Percentiles rank a stretch among this genome's conserved stretches.
Conservation (phyloP, 2,888 invertebrate genomes). For the Eledona agricola region DNA sequence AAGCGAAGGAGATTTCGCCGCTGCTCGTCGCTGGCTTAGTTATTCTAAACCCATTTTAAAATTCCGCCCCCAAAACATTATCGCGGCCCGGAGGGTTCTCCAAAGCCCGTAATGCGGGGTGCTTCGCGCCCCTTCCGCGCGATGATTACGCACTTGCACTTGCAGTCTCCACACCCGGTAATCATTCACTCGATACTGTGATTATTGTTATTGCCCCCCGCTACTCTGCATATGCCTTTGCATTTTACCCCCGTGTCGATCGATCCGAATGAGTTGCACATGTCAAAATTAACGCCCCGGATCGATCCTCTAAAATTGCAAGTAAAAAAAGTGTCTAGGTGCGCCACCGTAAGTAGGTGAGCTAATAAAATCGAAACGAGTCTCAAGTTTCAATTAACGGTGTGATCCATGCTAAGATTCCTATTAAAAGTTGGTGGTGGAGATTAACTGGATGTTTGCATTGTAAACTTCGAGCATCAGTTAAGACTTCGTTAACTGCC, state of each 20-base stretch:
- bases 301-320: too few relatives aligned
- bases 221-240: constrained; percentile 22
- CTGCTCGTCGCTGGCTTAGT: constrained; percentile 17
- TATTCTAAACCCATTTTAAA: constrained; percentile 51
- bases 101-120: constrained; percentile 34
- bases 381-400: constrained; percentile 56
- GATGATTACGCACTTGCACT: constrained; percentile 47
- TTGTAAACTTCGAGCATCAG: constrained; percentile 28
- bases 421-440: constrained; percentile 53
- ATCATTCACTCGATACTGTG: constrained; percentile 47
- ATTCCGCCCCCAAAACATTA: constrained; percentile 53
- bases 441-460: constrained; percentile 52
- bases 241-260: constrained; percentile 4
- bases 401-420: constrained; percentile 54
- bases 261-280: constrained; percentile 6
- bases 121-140: constrained; percentile 28
- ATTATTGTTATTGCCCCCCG: constrained; percentile 46
- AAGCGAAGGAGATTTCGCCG: not conserved
- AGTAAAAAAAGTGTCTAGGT: too few relatives aligned
- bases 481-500: constrained; percentile 35
- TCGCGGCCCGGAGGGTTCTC: constrained; percentile 31
- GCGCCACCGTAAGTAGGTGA: constrained; percentile 1
- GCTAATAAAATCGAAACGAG: constrained; percentile 1
- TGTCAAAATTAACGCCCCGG: too few relatives aligned
- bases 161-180: constrained; percentile 33